Base-by-base conservation (phyloP, 2,888 invertebrate genomes). In the Carcina quercana region DNA sequence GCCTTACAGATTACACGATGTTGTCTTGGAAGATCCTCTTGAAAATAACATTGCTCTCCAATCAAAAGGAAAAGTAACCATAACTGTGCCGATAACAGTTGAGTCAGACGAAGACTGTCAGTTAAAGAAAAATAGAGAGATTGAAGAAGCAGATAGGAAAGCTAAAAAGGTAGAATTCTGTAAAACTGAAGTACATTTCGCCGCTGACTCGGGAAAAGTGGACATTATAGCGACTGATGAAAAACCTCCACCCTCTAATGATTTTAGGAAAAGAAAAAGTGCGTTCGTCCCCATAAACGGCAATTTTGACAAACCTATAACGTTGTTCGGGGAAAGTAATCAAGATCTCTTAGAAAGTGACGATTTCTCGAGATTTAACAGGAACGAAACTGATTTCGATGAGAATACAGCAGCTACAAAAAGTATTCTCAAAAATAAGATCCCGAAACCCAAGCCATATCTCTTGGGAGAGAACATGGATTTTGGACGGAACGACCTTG, bases 181-280 rank as follows among this genome's bases (percentile, higher is more conserved):
- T 59, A 94, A 94, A 76, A 94, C 94, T 1, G 95, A 95, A 75
- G 89, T 95, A 14, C 95, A 95, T 66, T 94, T 94, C 62, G 91
- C 93, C 0, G 91, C 93, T 10, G 94, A 94, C 59, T 91, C 93
- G 1, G 95, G 95, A 0, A 89, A 89, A 50, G 92, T 95, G 0
- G 93, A 94, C 58, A 94, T 95, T 36, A 94, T 95, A 17, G 93
- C 94, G 58, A 94, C 94, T 0, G 93, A 94, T 66, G 93, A 91
- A 41, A 94, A 95, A 63, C 94, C 94, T 25, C 94, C 94, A 6
- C 93, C 94, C 3, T 91, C 92, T 1, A 91, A 91, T 58, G 91
- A 92, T 60, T 93, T 93, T 59, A 85, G 94, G 40, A 85, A 91
- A 52, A 79, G 91, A 44, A 86, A 90, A 46, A 87, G 87, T 45